Base-by-base conservation (phyloP, 2,888 invertebrate genomes). In the Papilio gigon region DNA sequence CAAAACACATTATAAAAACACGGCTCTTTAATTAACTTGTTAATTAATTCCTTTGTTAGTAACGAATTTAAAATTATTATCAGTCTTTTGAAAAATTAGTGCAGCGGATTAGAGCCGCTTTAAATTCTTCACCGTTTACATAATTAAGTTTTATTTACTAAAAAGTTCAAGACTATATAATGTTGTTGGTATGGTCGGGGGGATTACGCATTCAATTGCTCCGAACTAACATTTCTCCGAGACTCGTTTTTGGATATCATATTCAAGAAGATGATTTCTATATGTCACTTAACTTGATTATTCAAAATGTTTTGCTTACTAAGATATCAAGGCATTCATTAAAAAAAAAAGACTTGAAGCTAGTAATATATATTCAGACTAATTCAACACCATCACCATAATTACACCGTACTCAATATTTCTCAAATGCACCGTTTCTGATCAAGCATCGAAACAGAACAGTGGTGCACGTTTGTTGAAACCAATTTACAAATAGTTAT, bases 11-110 rank as follows among this genome's bases (percentile, higher is more conserved):
- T 35, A 67, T 12, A 44, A 63, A 62, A 64, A 68, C 59, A 50
- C 30, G 9, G 64, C 30, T 64, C 37, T 59, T 50, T 68, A 53
- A 68, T 68, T 68, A 50, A 64, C 59, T 50, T 60, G 68, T 44
- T 64, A 64, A 68, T 68, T 64, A 68, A 68, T 68, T 68, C 64
- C 37, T 59, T 64, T 64, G 63, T 68, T 58, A 25, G 11, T 12
- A 58, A 63, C 58, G 20, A 68, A 68, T 68, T 68, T 63, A 56
- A 65, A 65, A 40, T 65, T 65, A 65, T 65, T 65, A 65, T 40
- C 9, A 65, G 56, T 27, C 30, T 37, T n/a, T 56, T 63, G 27
- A 33, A 63, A 50, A 44, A 63, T 47, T 47, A 63, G 63, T 33
- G 33, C 63, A 47, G 61, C 17, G 33, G 63, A 33, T 47, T 33